Conservation (phyloP, 2,888 invertebrate genomes). For the Netelia melanura region DNA sequence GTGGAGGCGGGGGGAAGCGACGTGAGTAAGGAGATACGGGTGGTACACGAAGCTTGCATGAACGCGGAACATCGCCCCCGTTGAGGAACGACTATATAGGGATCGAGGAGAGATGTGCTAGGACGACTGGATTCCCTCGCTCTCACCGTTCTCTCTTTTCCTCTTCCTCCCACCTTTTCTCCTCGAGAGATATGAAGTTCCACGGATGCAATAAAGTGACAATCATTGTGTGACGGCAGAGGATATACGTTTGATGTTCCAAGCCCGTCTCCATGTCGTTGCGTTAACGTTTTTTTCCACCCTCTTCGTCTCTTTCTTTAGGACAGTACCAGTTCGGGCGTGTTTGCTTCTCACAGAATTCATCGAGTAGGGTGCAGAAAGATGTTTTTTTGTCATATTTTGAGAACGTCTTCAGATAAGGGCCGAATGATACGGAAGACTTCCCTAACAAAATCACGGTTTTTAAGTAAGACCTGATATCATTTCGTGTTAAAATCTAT, state of each 20-base stretch:
- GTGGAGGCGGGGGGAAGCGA: conserved; percentile 15
- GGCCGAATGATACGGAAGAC: not conserved
- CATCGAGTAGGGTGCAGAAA: not conserved
- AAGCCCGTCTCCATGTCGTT: conserved; percentile 50
- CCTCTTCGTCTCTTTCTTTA: conserved; percentile 39
- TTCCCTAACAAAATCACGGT: conserved; percentile 47
- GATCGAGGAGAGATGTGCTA: conserved; percentile 42
- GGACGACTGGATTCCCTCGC: conserved; percentile 48
- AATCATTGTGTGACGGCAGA: conserved; percentile 73
- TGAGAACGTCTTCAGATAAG: not conserved
- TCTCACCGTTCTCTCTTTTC: conserved; percentile 22
- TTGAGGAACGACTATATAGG: conserved; percentile 10
- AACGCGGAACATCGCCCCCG: conserved; percentile 30
- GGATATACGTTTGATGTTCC: conserved; percentile 63
- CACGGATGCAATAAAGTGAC: conserved; percentile 75
- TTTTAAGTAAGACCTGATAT: conserved; percentile 34
- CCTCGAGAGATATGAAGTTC: conserved; percentile 70
- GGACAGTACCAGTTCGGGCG: not conserved
- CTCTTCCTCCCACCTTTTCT: conserved; percentile 23
- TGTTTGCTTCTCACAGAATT: not conserved
- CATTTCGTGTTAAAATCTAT: conserved; percentile 40
- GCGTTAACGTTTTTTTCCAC: conserved; percentile 44
- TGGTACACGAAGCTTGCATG: conserved; percentile 34
- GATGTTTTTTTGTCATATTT: not conserved
- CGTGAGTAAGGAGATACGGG: not conserved